Conservation (phyloP, 2,113 vertebrate genomes). For the Tenebrosternarchus preto region DNA sequence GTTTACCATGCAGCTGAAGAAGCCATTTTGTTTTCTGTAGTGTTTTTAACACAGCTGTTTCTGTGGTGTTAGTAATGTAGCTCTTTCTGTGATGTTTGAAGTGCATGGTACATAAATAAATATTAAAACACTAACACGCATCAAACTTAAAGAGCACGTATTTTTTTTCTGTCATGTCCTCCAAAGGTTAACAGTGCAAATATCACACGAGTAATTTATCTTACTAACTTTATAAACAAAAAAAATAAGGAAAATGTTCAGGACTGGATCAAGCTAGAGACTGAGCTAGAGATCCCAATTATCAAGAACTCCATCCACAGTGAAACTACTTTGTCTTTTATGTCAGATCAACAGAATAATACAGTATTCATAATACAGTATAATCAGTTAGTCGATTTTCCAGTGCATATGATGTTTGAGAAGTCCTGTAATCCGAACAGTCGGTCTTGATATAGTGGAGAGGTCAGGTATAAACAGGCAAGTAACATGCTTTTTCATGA, state of each 20-base stretch:
- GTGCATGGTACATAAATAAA: too few species aligned
- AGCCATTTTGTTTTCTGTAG: constrained; percentile 1
- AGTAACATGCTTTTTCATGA: constrained; percentile 20
- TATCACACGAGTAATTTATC: too few species aligned
- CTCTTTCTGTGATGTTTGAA: too few species aligned
- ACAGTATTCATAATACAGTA: not conserved
- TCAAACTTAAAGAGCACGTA: too few species aligned
- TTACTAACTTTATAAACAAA: not conserved
- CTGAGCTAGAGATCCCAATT: not conserved
- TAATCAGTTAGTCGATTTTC: not conserved
- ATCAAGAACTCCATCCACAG: not conserved
- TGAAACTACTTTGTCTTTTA: not conserved
- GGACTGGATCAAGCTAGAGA: not conserved
- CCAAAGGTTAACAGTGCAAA: too few species aligned
- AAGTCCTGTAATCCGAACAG: not conserved
- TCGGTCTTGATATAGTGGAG: constrained; percentile 38
- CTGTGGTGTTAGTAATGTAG: too few species aligned
- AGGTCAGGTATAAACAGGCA: constrained; percentile 27
- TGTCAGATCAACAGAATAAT: not conserved
- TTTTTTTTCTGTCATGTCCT: too few species aligned
- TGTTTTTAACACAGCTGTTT: not conserved
- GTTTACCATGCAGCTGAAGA: not conserved
- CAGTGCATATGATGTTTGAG: not conserved
- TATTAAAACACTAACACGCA: too few species aligned
- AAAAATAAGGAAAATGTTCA: not conserved